Evolutionary conservation across 2,797 vertebrate genomes (phyloP).

Genomic region (Platyrinchus mystaceus): DNA sequence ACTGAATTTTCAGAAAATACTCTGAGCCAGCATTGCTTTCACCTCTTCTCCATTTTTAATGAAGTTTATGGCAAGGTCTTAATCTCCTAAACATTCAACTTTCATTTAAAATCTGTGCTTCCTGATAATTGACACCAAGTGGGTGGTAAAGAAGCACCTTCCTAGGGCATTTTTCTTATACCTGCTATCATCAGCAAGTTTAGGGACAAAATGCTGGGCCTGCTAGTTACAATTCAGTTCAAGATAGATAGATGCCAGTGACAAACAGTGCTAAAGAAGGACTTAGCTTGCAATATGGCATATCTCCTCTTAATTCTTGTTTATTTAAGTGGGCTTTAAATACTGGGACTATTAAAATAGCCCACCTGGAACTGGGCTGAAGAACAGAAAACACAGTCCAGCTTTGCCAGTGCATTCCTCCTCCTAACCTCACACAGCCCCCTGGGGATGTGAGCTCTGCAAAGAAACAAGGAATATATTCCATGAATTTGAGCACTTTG

Average conservation of each 20-base stretch:
- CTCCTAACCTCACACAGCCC: background rate
- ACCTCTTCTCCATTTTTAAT: background rate
- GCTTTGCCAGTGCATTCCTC: background rate
- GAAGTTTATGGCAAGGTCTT: background rate
- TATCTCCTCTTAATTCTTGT: background rate
- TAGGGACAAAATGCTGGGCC: background rate
- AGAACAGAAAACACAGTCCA: background rate
- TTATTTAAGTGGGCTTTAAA: background rate
- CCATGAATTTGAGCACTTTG: background rate
- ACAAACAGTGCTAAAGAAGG: background rate
- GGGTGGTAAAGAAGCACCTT: background rate
- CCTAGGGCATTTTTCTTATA: background rate
- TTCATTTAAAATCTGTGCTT: background rate
- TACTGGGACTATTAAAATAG: background rate
- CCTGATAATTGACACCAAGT: background rate
- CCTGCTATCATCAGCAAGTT: background rate
- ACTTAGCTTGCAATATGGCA: background rate
- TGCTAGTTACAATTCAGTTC: background rate
- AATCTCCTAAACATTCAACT: background rate
- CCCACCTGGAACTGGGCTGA: background rate
- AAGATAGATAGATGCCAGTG: background rate
- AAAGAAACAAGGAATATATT: background rate
- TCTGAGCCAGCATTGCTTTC: background rate
- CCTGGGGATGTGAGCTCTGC: background rate
- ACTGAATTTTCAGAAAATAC: background rate